Evolutionary conservation across 2,888 invertebrate genomes (phyloP).

Genomic region (Torymus texanus): DNA sequence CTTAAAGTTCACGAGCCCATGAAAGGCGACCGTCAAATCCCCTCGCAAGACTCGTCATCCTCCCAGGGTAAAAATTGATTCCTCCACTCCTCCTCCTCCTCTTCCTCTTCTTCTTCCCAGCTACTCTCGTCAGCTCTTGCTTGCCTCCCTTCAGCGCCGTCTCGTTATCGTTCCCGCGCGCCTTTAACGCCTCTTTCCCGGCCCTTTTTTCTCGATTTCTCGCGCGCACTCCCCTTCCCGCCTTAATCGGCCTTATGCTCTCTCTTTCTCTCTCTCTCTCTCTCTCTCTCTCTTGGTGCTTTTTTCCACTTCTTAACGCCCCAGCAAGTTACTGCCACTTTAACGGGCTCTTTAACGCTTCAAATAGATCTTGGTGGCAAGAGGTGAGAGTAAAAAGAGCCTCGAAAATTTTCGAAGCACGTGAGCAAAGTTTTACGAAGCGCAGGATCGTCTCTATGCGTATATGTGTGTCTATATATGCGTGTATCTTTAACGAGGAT

Average conservation of each 20-base stretch:
- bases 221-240: background rate
- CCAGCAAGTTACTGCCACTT: conserved; percentile 68
- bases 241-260: conserved; percentile 22
- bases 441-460: background rate
- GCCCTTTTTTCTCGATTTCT: conserved; percentile 28
- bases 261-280: conserved; percentile 36
- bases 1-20: background rate
- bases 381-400: conserved; percentile 34
- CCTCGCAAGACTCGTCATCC: no score
- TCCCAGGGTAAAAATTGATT: conserved; percentile 32
- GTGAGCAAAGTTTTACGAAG: conserved; percentile 29
- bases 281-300: conserved; percentile 28
- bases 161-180: conserved; percentile 38
- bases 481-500: conserved; percentile 50
- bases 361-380: conserved; percentile 66
- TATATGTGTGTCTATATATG: background rate
- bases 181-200: conserved; percentile 24
- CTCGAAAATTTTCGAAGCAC: conserved; percentile 36
- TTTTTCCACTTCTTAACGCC: conserved; percentile 64
- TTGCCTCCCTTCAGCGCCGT: conserved; percentile 19
- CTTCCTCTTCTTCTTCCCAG: no score
- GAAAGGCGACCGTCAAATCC: no score
- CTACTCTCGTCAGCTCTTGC: conserved; percentile 3
- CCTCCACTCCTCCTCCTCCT: background rate
- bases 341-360: conserved; percentile 71